Evolutionary conservation across 2,888 invertebrate genomes (phyloP).

Genomic region (Drosophila dives): DNA sequence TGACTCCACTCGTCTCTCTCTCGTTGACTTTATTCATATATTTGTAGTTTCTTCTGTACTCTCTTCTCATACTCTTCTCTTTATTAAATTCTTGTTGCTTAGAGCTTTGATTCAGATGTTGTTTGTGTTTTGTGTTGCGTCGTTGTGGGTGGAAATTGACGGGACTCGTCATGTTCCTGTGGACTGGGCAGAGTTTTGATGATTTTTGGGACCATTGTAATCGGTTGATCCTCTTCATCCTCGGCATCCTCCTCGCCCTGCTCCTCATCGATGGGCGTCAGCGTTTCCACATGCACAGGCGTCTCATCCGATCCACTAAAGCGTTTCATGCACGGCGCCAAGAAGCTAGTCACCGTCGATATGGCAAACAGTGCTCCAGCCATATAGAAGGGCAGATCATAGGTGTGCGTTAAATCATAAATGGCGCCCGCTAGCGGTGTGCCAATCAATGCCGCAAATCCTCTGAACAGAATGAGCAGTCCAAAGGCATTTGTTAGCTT

Average conservation of each 20-base stretch:
- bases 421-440: constrained; percentile 94
- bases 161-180: constrained; percentile 71
- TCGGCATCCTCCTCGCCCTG: constrained; percentile 91
- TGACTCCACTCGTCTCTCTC: constrained; percentile 10
- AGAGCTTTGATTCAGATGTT: constrained; percentile 81
- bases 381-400: constrained; percentile 95
- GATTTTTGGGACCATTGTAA: constrained; percentile 92
- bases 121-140: constrained; percentile 39
- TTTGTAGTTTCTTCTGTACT: constrained; percentile 40
- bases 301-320: constrained; percentile 86
- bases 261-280: constrained; percentile 94
- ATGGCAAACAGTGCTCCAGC: constrained; percentile 95
- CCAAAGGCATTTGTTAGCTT: constrained; percentile 99
- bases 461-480: constrained; percentile 96
- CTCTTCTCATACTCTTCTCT: constrained; percentile 17
- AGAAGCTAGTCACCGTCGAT: constrained; percentile 93
- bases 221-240: constrained; percentile 91
- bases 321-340: constrained; percentile 90
- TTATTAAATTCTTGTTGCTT: constrained; percentile 62
- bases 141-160: constrained; percentile 59
- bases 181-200: constrained; percentile 91
- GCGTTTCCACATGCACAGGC: constrained; percentile 88
- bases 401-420: constrained; percentile 94
- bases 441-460: constrained; percentile 95
- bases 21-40: constrained; percentile 17